phyloP scores from a whole-genome alignment of 2,888 invertebrate species.

The Andrena hattorfiana region DNA sequence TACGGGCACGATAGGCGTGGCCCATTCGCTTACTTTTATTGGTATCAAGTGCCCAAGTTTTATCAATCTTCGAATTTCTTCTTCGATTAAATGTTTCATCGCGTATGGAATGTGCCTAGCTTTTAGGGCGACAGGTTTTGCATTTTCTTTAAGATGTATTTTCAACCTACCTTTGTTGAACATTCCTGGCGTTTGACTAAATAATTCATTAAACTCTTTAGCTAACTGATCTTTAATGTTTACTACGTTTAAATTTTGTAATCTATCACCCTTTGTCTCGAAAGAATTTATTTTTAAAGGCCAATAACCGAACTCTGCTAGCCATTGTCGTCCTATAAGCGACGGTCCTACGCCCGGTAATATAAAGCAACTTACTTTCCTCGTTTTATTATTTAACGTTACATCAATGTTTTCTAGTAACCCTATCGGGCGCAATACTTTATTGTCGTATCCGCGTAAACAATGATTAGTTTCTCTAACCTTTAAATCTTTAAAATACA shows the following conservation, averaged over 20 bases:
- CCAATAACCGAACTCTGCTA: neutral
- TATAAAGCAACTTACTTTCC: too few relatives aligned
- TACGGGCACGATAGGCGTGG: neutral
- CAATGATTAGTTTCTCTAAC: neutral
- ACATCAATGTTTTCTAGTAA: neutral
- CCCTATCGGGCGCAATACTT: neutral
- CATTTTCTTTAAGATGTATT: neutral
- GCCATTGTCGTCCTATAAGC: constrained; percentile 4
- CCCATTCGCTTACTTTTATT: constrained; percentile 1
- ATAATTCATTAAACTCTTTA: neutral
- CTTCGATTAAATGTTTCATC: neutral
- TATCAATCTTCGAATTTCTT: neutral
- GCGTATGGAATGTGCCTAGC: neutral
- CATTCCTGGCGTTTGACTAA: neutral
- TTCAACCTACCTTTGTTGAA: neutral
- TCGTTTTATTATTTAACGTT: neutral
- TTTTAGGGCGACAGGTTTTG: neutral
- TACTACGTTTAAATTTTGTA: too few relatives aligned
- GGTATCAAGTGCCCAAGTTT: neutral
- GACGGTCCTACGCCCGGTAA: neutral
- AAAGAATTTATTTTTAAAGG: neutral
- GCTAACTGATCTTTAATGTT: too few relatives aligned
- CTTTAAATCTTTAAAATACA: neutral
- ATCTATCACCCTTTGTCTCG: too few relatives aligned
- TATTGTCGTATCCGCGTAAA: neutral